A percentile compares a stretch with the other conserved stretches of the same genome.
Evolutionary conservation across 2,797 vertebrate species (phyloP).

Genomic region (Eutrigla gurnardus): DNA sequence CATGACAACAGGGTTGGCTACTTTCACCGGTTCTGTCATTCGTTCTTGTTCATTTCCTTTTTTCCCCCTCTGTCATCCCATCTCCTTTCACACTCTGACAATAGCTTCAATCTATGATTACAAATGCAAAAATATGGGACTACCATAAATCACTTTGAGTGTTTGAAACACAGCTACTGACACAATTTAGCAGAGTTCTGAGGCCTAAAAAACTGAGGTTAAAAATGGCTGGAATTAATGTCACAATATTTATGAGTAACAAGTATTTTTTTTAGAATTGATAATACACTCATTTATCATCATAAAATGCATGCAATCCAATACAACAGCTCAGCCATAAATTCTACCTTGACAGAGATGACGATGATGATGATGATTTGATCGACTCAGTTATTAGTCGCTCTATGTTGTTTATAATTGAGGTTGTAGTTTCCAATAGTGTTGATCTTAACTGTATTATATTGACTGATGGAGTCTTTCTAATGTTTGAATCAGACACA

Average conservation of each 20-base stretch:
- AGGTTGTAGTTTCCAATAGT: no score
- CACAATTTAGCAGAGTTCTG: neutral
- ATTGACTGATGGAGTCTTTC: no score
- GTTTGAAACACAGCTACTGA: neutral
- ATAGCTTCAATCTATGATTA: conserved; percentile 38
- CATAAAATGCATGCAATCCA: neutral
- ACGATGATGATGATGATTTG: neutral
- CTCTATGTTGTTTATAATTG: no score
- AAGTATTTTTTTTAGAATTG: neutral
- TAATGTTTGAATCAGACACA: neutral
- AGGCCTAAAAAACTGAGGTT: neutral
- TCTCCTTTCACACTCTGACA: conserved; percentile 30
- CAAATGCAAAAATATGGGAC: conserved; percentile 32
- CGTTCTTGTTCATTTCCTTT: conserved; percentile 16
- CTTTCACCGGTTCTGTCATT: conserved; percentile 30
- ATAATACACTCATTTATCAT: neutral
- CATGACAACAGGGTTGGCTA: conserved; percentile 36
- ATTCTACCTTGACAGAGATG: neutral
- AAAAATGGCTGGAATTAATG: neutral
- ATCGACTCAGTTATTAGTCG: neutral
- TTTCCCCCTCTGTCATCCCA: conserved; percentile 10
- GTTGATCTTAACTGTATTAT: no score
- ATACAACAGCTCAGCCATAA: neutral
- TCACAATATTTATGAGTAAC: neutral
- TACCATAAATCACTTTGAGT: conserved; percentile 21